Evolutionary conservation across 1,140 invertebrate species (phyloP).

Genomic region (Charaxes varanes): DNA sequence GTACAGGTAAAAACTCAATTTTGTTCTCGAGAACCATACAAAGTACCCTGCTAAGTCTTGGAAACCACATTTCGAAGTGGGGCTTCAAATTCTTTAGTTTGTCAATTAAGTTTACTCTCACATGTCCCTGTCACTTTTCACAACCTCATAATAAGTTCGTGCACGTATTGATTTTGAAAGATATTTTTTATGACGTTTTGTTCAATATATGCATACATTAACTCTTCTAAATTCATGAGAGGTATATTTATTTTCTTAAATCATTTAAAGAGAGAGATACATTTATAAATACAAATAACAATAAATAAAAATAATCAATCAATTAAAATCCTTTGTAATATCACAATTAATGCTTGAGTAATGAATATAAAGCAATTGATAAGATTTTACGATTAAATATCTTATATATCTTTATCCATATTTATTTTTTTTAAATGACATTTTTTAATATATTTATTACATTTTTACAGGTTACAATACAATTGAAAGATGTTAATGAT

Average conservation of each 20-base stretch:
- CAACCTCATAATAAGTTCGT: slow-evolving; percentile 4
- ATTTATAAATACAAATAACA: background rate
- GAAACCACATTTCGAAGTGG: slow-evolving; percentile 1
- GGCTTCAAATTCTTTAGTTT: background rate
- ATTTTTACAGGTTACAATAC: slow-evolving; percentile 85
- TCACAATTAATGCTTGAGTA: no score
- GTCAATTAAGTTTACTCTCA: slow-evolving; percentile 7
- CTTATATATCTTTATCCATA: no score
- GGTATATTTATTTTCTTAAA: no score
- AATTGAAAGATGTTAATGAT: slow-evolving; percentile 95
- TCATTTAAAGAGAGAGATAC: background rate
- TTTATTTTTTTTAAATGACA: no score
- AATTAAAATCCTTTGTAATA: no score
- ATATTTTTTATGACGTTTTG: background rate
- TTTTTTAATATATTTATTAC: slow-evolving; percentile 5
- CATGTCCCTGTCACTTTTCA: slow-evolving; percentile 4
- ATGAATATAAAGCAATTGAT: no score
- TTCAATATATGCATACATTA: background rate
- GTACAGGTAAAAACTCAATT: slow-evolving; percentile 80
- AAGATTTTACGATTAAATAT: no score
- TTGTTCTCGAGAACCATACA: no score
- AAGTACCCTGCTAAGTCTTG: background rate
- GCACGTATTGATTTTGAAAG: slow-evolving; percentile 10
- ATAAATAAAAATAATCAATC: no score
- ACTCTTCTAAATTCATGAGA: no score